Evolutionary conservation across 2,797 vertebrate genomes (phyloP), one percentile per base, ranked within the genome.

Genomic region (Crenuchus spilurus): DNA sequence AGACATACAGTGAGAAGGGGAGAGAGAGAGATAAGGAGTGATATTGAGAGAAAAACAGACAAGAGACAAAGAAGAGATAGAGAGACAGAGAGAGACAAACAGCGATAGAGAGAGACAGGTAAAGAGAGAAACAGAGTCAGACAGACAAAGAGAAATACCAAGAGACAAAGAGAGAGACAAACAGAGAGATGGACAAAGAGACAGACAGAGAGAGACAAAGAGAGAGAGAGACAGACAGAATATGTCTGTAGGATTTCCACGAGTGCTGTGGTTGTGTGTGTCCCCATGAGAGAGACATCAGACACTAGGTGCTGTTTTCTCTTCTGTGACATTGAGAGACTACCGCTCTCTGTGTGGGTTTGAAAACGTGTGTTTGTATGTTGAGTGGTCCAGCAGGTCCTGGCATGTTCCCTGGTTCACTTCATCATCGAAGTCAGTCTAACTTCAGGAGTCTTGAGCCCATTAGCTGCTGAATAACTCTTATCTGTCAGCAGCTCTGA

Each of bases 361-460:
- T 35, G 22, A 61, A 41, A 41, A 18, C 6, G 18, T 13, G 18
- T 58, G 30, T 37, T 16, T 37, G 18, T 24, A 18, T 3, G 20
- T 13, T 62, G 5, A 13, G 22, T 24, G 10, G 58, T 37, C 39
- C 58, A 28, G 37, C 35, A 26, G 58, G 58, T 41, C 5, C 61
- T 71, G 68, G 67, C 52, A 60, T 22, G 42, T 44, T 11, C 66
- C 48, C 75, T 51, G 22, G 44, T 46, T 24, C 62, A 55, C 18
- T 35, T 30, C 28, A 13, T 51, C 64, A 26, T 26, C 0, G 46
- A 71, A 51, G 22, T 18, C 69, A 61, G 35, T 60, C 33, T 18
- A 39, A 49, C 51, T 62, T 14, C 41, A 64, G 28, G 58, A 37
- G 52, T 41, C 74, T 30, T 9, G 58, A 72, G 65, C 28, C 2